Evolutionary conservation across 2,888 invertebrate species (phyloP), one percentile per base, ranked within the genome.

Genomic region (Nomada ferruginata): DNA sequence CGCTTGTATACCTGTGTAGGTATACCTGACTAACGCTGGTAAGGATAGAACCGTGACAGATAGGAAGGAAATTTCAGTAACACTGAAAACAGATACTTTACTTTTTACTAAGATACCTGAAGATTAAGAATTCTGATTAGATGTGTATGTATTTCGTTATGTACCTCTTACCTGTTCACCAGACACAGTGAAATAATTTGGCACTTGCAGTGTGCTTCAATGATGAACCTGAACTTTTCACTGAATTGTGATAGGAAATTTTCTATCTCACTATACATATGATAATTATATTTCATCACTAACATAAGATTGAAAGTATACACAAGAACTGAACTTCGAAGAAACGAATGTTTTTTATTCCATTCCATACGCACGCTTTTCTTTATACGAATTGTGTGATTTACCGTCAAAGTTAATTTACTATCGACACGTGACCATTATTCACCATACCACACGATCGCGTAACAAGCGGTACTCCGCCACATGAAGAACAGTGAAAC

Each of bases 341-440:
- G 5, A 47, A 29, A 23, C 23, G 29, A 60, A 64, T 50, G 63
- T 36, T 68, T 61, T 66, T 20, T 53, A 36, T 36, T 57, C 61
- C 44, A 60, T 75, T 76, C 63, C 55, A 57, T 44, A 29, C 47
- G 69, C 60, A 59, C 42, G 57, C 60, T 53, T 70, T 65, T 70
- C 23, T 42, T 84, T 84, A 83, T 83, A 79, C 53, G 69, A 44
- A 36, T 36, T 36, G 7, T 36, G 64, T 70, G 59, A 83, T 77
- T 84, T 83, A 84, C 81, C 77, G 75, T 23, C 20, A 47, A 80
- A 80, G 68, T 83, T 72, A 77, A 83, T 84, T 84, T 70, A 77
- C 50, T 26, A 68, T 26, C 64, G 23, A 60, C 72, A 80, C 80
- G 84, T 81, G 80, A 72, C 60, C 50, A 65, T 64, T 70, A 64